Base-by-base conservation (phyloP, 2,113 vertebrate genomes). In the Colistium nudipinnis region DNA sequence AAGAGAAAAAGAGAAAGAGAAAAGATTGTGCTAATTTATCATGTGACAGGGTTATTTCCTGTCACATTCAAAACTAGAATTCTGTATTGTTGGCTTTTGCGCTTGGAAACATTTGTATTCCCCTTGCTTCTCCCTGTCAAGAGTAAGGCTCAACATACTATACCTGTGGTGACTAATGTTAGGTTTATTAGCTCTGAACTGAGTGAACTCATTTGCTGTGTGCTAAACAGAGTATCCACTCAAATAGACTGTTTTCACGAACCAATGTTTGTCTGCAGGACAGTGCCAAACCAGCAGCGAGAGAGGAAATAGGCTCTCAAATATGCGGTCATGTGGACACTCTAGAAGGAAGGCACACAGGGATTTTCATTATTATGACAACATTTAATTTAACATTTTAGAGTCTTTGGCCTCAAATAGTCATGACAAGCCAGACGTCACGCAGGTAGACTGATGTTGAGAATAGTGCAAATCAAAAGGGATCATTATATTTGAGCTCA, bases 211-310 rank as follows among this genome's bases (percentile, higher is more conserved):
- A 77, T 92, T 88, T 90, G 82, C 70, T 73, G 64, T 87, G 76
- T 83, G n/a, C 83, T 90, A 87, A 85, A 88, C 72, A 85, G 77
- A 76, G 80, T 82, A 72, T 90, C 74, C 72, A 60, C 90, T 81
- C 86, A 91, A 76, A 82, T 88, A 92, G 78, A 85, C 86, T 84
- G 84, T 88, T 90, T 82, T 90, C 82, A 87, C 62, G 64, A 78
- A 70, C 87, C 90, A 81, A 82, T 92, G 89, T 87, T 92, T 87
- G 88, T 84, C 62, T 82, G 69, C 48, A 65, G 59, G 56, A 0
- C 41, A 62, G 7, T 84, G 88, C 90, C 91, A 94, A 93, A 87
- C 90, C 92, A 91, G 76, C 79, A 91, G 68, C 49, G 76, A 83
- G 87, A 90, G 89, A 86, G 90, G 89, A 85, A 82, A 89, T 83